Base-by-base conservation (phyloP, 2,113 vertebrate species). In the Protobothrops flavoviridis region DNA sequence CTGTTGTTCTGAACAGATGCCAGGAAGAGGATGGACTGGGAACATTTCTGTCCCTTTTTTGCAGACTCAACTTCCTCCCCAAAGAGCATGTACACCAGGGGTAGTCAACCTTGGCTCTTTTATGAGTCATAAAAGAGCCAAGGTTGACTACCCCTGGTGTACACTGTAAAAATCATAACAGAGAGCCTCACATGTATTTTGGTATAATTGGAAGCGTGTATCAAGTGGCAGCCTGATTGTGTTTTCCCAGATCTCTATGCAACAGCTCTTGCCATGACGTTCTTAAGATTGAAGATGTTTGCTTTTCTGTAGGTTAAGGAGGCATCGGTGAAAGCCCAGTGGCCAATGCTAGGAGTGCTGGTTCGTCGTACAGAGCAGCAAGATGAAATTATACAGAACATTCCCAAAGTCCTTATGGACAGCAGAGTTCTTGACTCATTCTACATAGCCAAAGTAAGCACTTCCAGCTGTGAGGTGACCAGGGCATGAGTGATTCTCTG, bases 291-390 rank as follows among this genome's bases (percentile, higher is more conserved):
- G 7, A 4, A 43, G 74, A 81, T 81, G 11, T 53, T 33, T 55
- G 87, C 59, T 74, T 39, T 29, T 15, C 29, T 9, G 3, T 69
- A 93, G 92, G 64, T 93, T 12, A 89, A 85, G 92, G 88, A 93
- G 55, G 92, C 92, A 1, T 85, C 53, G 0, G 11, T 90, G 64
- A 90, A 85, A 50, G 92, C 92, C 17, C 88, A 90, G 39, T 93
- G 92, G 92, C 92, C 92, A 9, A 93, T 93, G 92, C 43, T 93
- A 12, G 92, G 88, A 0, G 88, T 85, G 3, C 26, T 93, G 11
- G 55, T 93, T 9, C 92, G 92, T 5, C 88, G 69, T 33, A 45
- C 8, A 26, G 43, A 85, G 53, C 52, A 93, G 39, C 92, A 93
- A 85, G 92, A 93, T 13, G 92, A 93, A 85, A 85, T 93, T 3